Evolutionary conservation across 64 coral and sea anemone genomes (phyloP).

Genomic region (Platygyra sinensis): DNA sequence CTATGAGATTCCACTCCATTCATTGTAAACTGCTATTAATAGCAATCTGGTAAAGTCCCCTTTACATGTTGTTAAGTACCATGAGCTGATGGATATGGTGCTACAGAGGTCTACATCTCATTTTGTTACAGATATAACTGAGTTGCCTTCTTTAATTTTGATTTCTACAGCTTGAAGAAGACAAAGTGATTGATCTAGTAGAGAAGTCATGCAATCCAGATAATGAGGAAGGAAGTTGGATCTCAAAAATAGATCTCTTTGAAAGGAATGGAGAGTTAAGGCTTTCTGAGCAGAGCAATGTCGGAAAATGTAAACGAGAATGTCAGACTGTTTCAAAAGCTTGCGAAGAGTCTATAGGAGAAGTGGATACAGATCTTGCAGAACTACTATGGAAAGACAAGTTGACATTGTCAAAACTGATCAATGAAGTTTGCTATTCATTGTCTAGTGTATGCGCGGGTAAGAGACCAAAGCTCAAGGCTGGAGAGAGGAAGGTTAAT

Average conservation of each 20-base stretch:
- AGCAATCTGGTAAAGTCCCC: no score
- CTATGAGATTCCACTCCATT: no score
- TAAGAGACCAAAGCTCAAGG: slow-evolving; percentile 64
- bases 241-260: slow-evolving; percentile 87
- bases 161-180: slow-evolving; percentile 79
- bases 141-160: background rate
- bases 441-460: slow-evolving; percentile 73
- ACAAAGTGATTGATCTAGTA: slow-evolving; percentile 91
- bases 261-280: slow-evolving; percentile 65
- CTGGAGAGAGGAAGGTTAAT: slow-evolving; percentile 71
- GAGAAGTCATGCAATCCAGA: slow-evolving; percentile 95
- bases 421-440: slow-evolving; percentile 93
- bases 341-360: slow-evolving; percentile 86
- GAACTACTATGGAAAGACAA: slow-evolving; percentile 96
- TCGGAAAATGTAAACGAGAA: slow-evolving; percentile 85
- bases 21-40: no score
- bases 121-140: background rate
- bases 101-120: no score
- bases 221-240: slow-evolving; percentile 95
- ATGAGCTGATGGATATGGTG: no score
- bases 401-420: slow-evolving; percentile 85
- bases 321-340: slow-evolving; percentile 98
- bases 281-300: slow-evolving; percentile 63
- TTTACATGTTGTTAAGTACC: no score
- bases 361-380: slow-evolving; percentile 93